These are phyloP conservation scores for Poecile montanus DNA, from an alignment of 2,797 vertebrate genomes.

Conservation along the genomic window DNA sequence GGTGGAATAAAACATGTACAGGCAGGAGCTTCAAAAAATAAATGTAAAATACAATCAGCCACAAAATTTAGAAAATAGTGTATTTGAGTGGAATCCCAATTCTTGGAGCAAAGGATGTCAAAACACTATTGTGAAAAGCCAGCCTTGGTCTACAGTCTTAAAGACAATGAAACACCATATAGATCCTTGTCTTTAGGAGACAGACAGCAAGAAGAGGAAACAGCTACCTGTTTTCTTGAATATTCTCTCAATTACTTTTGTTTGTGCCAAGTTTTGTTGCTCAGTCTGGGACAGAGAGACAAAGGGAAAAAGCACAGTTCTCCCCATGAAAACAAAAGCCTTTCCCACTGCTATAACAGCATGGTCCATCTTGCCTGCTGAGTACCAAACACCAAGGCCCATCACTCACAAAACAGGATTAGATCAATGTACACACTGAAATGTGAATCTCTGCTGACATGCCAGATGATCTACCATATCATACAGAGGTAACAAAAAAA, in stretches of 20 bases:
- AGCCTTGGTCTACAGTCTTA: not conserved
- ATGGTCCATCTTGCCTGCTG: not conserved
- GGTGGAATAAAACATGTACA: not conserved
- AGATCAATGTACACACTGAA: not conserved
- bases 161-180: not conserved
- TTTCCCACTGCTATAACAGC: not conserved
- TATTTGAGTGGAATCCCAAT: not conserved
- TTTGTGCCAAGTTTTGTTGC: not conserved
- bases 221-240: not conserved
- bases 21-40: not conserved
- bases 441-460: conserved; percentile 1
- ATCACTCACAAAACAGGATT: not conserved
- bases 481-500: not conserved
- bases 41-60: not conserved
- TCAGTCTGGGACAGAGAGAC: not conserved
- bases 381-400: not conserved
- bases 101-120: not conserved
- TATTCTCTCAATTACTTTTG: not conserved
- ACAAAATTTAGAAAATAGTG: not conserved
- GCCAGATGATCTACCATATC: not conserved
- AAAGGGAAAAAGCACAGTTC: not conserved
- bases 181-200: not conserved
- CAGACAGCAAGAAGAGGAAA: not conserved
- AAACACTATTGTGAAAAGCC: not conserved
- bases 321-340: not conserved